Evolutionary conservation across 2,888 invertebrate genomes (phyloP).

Genomic region (Mesochorus sp.): DNA sequence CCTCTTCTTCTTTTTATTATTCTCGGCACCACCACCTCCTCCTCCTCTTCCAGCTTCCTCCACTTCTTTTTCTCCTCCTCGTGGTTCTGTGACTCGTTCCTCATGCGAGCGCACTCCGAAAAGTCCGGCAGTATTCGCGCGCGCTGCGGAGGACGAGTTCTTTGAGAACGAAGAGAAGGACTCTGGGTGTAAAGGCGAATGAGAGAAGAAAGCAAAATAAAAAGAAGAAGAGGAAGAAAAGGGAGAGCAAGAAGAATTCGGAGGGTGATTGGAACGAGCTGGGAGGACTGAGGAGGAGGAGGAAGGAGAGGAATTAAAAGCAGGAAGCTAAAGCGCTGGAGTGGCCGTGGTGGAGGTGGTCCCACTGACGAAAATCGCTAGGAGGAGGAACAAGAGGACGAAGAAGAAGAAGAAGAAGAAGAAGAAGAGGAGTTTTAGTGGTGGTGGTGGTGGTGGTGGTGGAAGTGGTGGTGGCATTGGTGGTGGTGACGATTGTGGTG

Average conservation of each 20-base stretch:
- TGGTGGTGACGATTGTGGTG: constrained; percentile 45
- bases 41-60: constrained; percentile 14
- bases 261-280: no score
- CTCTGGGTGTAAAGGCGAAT: neutral
- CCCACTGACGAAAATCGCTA: constrained; percentile 18
- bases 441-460: constrained; percentile 47
- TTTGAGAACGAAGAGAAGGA: constrained; percentile 4
- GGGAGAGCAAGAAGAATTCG: neutral
- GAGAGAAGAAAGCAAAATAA: neutral
- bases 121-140: constrained; percentile 13
- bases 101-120: neutral
- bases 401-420: constrained; percentile 22
- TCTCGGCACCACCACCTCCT: constrained; percentile 8
- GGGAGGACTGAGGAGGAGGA: no score
- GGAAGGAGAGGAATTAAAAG: constrained; percentile 43
- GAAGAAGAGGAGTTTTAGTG: constrained; percentile 41
- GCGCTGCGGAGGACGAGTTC: constrained; percentile 33
- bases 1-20: constrained; percentile 30
- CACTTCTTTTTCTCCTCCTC: constrained; percentile 17
- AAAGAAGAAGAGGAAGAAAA: neutral
- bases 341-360: constrained; percentile 50
- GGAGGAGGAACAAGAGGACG: neutral
- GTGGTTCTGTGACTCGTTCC: constrained; percentile 1
- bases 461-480: constrained; percentile 36
- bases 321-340: constrained; percentile 22